phyloP scores from a whole-genome alignment of 2,888 invertebrate species.

The Epicampocera succincta region DNA sequence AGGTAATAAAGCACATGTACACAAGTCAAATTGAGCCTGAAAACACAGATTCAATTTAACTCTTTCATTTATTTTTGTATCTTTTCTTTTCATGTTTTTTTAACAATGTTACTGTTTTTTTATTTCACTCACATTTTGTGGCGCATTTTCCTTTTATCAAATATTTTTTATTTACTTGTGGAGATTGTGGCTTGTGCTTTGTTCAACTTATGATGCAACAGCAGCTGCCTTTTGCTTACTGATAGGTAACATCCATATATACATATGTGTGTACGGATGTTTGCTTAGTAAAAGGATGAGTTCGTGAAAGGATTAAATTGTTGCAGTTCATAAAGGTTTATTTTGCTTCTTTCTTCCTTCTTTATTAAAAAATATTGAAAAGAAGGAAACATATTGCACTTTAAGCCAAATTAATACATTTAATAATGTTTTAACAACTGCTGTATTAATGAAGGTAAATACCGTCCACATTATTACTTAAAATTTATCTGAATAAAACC shows the following conservation, averaged over 20 bases:
- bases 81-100: not conserved
- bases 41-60: conserved; percentile 80
- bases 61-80: conserved; percentile 59
- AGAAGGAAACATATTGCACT: conserved; percentile 35
- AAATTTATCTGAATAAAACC: not conserved
- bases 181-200: conserved; percentile 65
- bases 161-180: conserved; percentile 41
- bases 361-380: conserved; percentile 1
- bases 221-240: conserved; percentile 57
- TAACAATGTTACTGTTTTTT: conserved; percentile 62
- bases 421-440: conserved; percentile 67
- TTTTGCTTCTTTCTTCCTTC: conserved; percentile 37
- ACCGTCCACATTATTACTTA: not conserved
- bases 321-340: conserved; percentile 56
- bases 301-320: conserved; percentile 68
- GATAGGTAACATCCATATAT: conserved; percentile 6
- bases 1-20: conserved; percentile 28
- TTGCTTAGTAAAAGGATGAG: conserved; percentile 32
- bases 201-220: conserved; percentile 44
- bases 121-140: conserved; percentile 61
- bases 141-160: conserved; percentile 58
- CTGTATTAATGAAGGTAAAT: conserved; percentile 56
- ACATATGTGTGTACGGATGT: conserved; percentile 19
- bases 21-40: conserved; percentile 80
- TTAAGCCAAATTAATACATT: conserved; percentile 57